Percentiles rank a stretch among this genome's conserved stretches.
These are phyloP conservation scores for Drosophila tanythrix DNA, from an alignment of 2,888 invertebrate genomes.

Conservation along the genomic window DNA sequence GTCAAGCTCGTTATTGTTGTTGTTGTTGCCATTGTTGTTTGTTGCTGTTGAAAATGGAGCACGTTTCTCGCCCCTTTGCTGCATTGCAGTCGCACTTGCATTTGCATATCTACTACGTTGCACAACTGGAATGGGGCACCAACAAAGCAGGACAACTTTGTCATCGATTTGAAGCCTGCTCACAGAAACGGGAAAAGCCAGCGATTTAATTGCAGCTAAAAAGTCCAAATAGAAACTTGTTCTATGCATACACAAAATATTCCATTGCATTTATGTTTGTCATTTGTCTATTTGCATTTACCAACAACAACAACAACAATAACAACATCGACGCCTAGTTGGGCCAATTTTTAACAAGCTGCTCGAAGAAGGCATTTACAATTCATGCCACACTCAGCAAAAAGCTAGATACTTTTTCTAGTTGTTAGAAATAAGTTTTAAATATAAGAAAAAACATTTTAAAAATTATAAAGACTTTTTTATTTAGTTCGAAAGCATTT, in stretches of 20 bases:
- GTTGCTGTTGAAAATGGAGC: constrained; percentile 50
- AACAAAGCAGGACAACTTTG: constrained; percentile 35
- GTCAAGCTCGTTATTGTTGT: constrained; percentile 23
- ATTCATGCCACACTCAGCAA: background rate
- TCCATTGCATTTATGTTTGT: constrained; percentile 24
- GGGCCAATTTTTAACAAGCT: constrained; percentile 1
- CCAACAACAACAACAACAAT: background rate
- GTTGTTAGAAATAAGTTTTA: too few species aligned
- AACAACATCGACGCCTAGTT: background rate
- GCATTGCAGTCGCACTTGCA: constrained; percentile 79
- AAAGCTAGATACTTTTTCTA: background rate
- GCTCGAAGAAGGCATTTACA: background rate
- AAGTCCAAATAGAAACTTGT: constrained; percentile 8
- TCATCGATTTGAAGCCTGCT: constrained; percentile 47
- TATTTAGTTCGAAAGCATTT: background rate
- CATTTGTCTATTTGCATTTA: constrained; percentile 40
- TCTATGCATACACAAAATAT: constrained; percentile 12
- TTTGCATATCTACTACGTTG: constrained; percentile 65
- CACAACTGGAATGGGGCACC: background rate
- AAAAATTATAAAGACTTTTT: background rate
- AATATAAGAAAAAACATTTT: too few species aligned
- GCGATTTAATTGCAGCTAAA: constrained; percentile 35
- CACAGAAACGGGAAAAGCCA: constrained; percentile 40
- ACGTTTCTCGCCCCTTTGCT: constrained; percentile 62
- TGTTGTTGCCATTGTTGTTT: constrained; percentile 20